Evolutionary conservation across 2,113 vertebrate genomes (phyloP), one percentile per base, ranked within the genome.

Genomic region (Falcunculus frontatus): DNA sequence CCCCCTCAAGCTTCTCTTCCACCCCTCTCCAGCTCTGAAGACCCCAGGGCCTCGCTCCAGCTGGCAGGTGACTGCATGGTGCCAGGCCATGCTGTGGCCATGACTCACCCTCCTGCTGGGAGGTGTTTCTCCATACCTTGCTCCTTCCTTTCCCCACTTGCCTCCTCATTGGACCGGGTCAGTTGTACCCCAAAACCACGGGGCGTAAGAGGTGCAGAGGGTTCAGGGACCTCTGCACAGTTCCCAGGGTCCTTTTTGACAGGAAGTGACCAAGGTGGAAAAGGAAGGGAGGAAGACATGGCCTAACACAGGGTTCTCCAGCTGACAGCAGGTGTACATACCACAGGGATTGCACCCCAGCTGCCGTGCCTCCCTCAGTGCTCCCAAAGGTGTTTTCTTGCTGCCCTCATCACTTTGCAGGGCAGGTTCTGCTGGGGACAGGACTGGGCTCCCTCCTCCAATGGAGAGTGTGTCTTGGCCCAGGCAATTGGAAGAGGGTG

Each of bases 401-500:
- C 86, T 90, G 76, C 56, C 47, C 68, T 90, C 76, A 55, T 74
- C 13, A 6, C 60, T 95, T 87, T 41, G 47, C 47, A 49, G 35
- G 52, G 68, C 94, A 90, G 77, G 89, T 84, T 95, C 95, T 87
- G 47, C 80, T 39, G 33, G 13, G 49, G 41, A 79, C 7, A 7
- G 78, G n/a, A 83, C 49, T 29, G 10, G 74, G 46, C 55, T 86
- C 23, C 35, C 62, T 87, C 15, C 30, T 89, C 59, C 57, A 70
- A 8, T 1, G 2, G 33, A 69, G 37, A 84, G 14, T 42, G 30
- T 20, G 7, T 55, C 64, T 90, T 63, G 25, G 79, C 86, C 63
- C 76, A 81, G 60, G 60, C 56, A 87, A 70, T 74, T 95, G 68
- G 64, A 92, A 95, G 86, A 96, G 80, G 68, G 76, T 92, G 86